phyloP scores from a whole-genome alignment of 2,888 invertebrate species.

The Rhagonycha fulva region DNA sequence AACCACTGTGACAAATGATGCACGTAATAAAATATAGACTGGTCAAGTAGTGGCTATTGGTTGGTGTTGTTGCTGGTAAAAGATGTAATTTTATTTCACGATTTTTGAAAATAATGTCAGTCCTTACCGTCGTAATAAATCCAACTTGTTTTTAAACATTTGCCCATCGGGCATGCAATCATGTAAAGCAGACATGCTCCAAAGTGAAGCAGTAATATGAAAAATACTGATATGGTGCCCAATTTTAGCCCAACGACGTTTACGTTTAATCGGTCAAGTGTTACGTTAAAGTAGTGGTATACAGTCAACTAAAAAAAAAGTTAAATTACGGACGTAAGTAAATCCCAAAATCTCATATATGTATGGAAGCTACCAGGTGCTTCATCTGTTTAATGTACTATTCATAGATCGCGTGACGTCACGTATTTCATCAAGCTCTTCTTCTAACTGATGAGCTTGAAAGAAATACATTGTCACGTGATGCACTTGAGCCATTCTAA shows the following conservation, averaged over 20 bases:
- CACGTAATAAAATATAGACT: conserved; percentile 29
- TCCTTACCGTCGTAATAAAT: not conserved
- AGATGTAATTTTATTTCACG: not conserved
- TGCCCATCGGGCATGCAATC: conserved; percentile 21
- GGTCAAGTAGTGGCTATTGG: conserved; percentile 20
- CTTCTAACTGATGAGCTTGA: no score
- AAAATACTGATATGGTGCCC: conserved; percentile 29
- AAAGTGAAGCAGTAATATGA: conserved; percentile 31
- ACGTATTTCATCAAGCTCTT: no score
- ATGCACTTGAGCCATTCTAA: no score
- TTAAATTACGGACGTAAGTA: not conserved
- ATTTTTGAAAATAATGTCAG: no score
- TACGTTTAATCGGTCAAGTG: conserved; percentile 35
- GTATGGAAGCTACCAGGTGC: no score
- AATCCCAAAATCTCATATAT: not conserved
- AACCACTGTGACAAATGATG: conserved; percentile 30
- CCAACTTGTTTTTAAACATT: conserved; percentile 8
- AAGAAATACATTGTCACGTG: no score
- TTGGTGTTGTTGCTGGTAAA: not conserved
- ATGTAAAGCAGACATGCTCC: conserved; percentile 33
- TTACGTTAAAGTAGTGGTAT: conserved; percentile 33
- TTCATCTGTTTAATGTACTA: no score
- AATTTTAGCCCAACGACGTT: conserved; percentile 33
- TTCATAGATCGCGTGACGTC: no score
- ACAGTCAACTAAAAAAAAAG: conserved; percentile 31